A percentile compares a stretch with the other conserved stretches of the same genome.
Evolutionary conservation across 2,797 vertebrate genomes (phyloP).

Genomic region (Acipenser transmontanus): DNA sequence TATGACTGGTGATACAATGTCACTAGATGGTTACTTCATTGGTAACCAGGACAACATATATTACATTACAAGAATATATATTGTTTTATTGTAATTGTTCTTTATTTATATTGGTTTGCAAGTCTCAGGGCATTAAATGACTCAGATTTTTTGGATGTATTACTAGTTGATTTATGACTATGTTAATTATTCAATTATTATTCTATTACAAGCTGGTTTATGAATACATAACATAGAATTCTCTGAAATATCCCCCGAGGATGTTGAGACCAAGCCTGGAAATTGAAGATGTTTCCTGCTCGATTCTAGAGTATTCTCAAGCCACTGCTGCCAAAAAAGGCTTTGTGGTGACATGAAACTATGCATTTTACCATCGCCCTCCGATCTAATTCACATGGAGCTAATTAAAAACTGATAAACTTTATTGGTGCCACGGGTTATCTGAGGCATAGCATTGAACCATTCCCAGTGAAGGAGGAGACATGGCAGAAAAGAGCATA

Average conservation of each 20-base stretch:
- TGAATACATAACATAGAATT: not conserved
- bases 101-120: no score
- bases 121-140: no score
- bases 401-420: no score
- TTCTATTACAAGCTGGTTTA: not conserved
- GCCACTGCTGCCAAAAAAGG: not conserved
- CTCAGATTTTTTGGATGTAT: not conserved
- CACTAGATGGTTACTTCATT: no score
- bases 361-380: not conserved
- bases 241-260: not conserved
- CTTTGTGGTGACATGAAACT: not conserved
- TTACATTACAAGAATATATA: no score
- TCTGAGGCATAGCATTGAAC: no score
- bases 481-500: no score
- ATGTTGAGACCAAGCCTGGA: not conserved
- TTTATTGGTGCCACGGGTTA: no score
- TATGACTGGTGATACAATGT: no score
- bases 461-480: no score
- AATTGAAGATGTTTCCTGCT: not conserved
- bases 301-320: not conserved
- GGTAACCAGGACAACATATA: no score
- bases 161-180: not conserved
- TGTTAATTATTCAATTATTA: not conserved
- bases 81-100: no score
- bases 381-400: not conserved